Percentiles rank a stretch among this genome's conserved stretches.
These are phyloP conservation scores for Drosophila sp. DNA, from an alignment of 1,140 invertebrate genomes.

Conservation along the genomic window DNA sequence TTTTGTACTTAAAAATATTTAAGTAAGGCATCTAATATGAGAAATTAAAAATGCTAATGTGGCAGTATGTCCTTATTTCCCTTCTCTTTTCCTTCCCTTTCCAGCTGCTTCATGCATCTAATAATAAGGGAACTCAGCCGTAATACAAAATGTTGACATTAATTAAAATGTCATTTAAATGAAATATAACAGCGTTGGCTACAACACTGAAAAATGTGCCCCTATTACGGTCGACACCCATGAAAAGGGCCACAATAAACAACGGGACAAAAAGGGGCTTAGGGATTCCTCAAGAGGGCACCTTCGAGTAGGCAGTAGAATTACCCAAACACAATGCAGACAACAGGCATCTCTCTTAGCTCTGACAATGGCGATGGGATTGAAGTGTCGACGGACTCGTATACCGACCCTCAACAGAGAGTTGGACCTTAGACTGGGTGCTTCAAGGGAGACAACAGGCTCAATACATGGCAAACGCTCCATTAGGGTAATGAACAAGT, in stretches of 20 bases:
- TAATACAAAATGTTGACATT: slow-evolving; percentile 79
- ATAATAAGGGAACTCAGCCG: slow-evolving; percentile 33
- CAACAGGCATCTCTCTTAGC: slow-evolving; percentile 21
- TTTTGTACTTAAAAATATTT: no score
- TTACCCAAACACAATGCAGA: slow-evolving; percentile 38
- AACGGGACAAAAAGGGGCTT: slow-evolving; percentile 9
- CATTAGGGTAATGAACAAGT: slow-evolving; percentile 83
- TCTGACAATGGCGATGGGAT: slow-evolving; percentile 41
- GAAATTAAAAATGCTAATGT: no score
- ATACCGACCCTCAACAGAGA: not conserved
- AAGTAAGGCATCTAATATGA: no score
- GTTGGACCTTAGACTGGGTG: slow-evolving; percentile 1
- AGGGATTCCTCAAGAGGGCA: slow-evolving; percentile 18
- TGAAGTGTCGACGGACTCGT: slow-evolving; percentile 29
- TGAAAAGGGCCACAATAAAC: slow-evolving; percentile 53
- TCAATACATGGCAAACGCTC: slow-evolving; percentile 65
- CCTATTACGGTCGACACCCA: slow-evolving; percentile 54
- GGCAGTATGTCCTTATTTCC: not conserved
- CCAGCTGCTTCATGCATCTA: slow-evolving; percentile 5
- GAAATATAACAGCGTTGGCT: slow-evolving; percentile 71
- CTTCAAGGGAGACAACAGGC: slow-evolving; percentile 4
- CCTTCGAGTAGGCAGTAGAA: slow-evolving; percentile 22
- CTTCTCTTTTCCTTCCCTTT: no score
- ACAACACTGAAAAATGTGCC: slow-evolving; percentile 56
- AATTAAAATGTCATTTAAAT: slow-evolving; percentile 84